Percentiles rank a stretch among this genome's conserved stretches.
phyloP scores from a whole-genome alignment of 1,140 invertebrate genomes.

The Periplaneta americana region DNA sequence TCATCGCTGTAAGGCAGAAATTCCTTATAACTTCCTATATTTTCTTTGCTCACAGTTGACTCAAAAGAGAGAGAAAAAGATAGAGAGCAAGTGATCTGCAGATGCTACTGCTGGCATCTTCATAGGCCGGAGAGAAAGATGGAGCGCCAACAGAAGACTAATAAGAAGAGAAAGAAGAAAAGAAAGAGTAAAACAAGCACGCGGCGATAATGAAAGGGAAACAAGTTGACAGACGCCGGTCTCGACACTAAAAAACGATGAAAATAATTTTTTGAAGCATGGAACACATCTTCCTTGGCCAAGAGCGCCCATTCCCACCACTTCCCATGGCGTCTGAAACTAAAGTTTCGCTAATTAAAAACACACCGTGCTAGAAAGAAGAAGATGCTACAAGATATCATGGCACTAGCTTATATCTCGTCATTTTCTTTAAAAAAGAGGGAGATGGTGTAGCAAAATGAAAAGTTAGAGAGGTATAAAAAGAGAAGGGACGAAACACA shows the following conservation, averaged over 20 bases:
- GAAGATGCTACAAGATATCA: not conserved
- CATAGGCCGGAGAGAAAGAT: not conserved
- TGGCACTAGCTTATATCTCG: not conserved
- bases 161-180: not conserved
- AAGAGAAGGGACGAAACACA: not conserved
- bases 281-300: not conserved
- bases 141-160: not conserved
- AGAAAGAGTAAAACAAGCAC: not conserved
- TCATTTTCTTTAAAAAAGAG: not conserved
- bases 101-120: not conserved
- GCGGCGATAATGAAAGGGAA: not conserved
- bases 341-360: not conserved
- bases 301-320: not conserved
- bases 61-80: not conserved
- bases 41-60: not conserved
- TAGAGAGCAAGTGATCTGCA: not conserved
- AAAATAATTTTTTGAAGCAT: not conserved
- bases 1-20: too few relatives aligned
- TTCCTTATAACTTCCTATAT: not conserved
- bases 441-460: not conserved
- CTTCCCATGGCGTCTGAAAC: not conserved
- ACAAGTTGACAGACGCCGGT: not conserved
- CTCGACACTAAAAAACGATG: not conserved
- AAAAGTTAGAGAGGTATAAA: not conserved
- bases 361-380: not conserved